A percentile compares a stretch with the other conserved stretches of the same genome.
Evolutionary conservation across 2,797 vertebrate genomes (phyloP).

Genomic region (Thunnus albacares): DNA sequence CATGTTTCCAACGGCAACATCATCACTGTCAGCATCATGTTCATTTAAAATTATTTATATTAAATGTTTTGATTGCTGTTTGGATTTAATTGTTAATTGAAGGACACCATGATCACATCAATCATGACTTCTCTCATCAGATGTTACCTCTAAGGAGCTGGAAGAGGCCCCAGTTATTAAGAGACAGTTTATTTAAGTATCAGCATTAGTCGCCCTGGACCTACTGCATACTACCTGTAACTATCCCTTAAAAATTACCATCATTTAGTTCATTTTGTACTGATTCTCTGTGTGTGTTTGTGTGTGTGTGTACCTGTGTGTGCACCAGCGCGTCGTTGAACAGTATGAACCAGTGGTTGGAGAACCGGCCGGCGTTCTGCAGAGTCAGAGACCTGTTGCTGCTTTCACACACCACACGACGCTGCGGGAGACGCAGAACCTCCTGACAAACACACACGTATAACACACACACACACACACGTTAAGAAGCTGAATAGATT

Average conservation of each 20-base stretch:
- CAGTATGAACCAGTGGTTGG: slow-evolving; percentile 97
- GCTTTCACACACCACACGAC: slow-evolving; percentile 95
- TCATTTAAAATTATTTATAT: background rate
- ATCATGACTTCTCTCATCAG: too few species aligned
- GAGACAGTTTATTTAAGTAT: background rate
- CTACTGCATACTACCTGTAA: background rate
- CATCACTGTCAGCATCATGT: background rate
- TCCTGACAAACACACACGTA: slow-evolving; percentile 83
- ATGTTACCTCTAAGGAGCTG: too few species aligned
- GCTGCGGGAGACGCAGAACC: slow-evolving; percentile 90
- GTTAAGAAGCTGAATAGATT: background rate
- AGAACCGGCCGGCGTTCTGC: slow-evolving; percentile 95
- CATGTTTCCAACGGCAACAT: too few species aligned
- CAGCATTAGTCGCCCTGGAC: background rate
- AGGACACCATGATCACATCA: too few species aligned
- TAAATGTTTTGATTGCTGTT: background rate
- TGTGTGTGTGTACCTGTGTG: slow-evolving; percentile 89
- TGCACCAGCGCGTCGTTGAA: slow-evolving; percentile 96
- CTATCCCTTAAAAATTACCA: background rate
- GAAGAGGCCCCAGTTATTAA: background rate
- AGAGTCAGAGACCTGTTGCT: slow-evolving; percentile 91
- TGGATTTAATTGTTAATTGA: too few species aligned
- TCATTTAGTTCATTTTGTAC: background rate
- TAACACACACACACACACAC: background rate
- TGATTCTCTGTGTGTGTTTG: background rate